Evolutionary conservation across 2,888 invertebrate genomes (phyloP).

Genomic region (Heteromurus nitidus): DNA sequence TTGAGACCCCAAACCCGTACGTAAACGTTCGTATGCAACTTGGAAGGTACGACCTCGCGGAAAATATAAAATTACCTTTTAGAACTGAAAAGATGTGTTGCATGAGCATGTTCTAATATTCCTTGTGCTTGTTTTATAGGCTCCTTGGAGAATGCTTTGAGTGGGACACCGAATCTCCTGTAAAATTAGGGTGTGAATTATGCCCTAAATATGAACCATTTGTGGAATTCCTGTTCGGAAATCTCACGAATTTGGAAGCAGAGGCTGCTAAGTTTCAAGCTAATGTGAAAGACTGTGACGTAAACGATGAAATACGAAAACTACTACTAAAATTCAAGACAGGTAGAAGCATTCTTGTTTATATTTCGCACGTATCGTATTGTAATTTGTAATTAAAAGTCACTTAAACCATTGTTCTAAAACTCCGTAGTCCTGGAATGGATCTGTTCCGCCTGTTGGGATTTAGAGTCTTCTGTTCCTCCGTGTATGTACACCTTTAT

Average conservation of each 20-base stretch:
- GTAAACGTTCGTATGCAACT: conserved; percentile 72
- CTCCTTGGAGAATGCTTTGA: conserved; percentile 75
- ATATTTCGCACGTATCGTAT: background rate
- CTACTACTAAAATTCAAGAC: conserved; percentile 73
- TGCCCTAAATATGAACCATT: conserved; percentile 66
- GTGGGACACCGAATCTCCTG: conserved; percentile 73
- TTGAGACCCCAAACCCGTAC: conserved; percentile 72
- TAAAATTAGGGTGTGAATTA: conserved; percentile 62
- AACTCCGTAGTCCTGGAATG: conserved; percentile 70
- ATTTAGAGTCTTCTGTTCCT: conserved; percentile 75
- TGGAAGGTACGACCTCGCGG: conserved; percentile 69
- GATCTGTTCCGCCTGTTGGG: conserved; percentile 73
- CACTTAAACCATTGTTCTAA: conserved; percentile 15
- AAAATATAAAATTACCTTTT: too few species aligned
- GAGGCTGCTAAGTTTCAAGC: conserved; percentile 70
- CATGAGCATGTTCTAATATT: background rate
- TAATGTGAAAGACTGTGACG: conserved; percentile 69
- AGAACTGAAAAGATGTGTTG: background rate
- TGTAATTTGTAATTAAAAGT: conserved; percentile 14
- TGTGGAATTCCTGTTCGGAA: conserved; percentile 62
- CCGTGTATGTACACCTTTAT: conserved; percentile 78
- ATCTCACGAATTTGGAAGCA: conserved; percentile 65
- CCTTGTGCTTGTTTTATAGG: conserved; percentile 64
- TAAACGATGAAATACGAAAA: conserved; percentile 72
- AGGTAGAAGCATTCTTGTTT: conserved; percentile 44